A percentile compares a stretch with the other conserved stretches of the same genome.
Evolutionary conservation across 2,888 invertebrate species (phyloP).

Genomic region (Coelogynopora nodosa): DNA sequence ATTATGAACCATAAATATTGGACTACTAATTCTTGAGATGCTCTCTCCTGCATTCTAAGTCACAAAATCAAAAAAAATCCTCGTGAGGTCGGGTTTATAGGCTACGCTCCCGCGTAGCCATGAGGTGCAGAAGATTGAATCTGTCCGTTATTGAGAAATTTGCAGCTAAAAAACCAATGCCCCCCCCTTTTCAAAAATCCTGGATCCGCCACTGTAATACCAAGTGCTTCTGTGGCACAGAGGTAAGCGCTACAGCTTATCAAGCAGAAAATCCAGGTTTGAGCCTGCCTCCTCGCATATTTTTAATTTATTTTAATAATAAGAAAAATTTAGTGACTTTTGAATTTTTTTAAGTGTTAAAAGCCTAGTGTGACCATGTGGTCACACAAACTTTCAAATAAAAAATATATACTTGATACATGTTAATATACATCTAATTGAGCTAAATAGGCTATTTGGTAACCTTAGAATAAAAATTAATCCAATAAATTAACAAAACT

Average conservation of each 20-base stretch:
- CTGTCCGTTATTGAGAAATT: no score
- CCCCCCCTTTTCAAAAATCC: no score
- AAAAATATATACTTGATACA: background rate
- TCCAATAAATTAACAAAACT: background rate
- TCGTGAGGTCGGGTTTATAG: no score
- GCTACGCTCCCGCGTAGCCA: no score
- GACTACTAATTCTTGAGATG: no score
- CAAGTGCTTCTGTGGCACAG: constrained; percentile 7
- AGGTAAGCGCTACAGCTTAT: constrained; percentile 16
- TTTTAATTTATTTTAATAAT: background rate
- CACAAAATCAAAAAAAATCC: no score
- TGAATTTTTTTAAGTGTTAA: background rate
- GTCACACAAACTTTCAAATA: constrained; percentile 13
- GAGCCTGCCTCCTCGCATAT: background rate
- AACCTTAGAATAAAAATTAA: constrained; percentile 1
- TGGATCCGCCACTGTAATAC: no score
- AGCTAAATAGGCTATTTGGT: background rate
- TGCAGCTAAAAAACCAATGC: no score
- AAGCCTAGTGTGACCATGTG: constrained; percentile 12
- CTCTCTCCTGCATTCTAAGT: no score
- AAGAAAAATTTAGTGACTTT: background rate
- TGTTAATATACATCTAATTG: background rate
- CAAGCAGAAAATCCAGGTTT: background rate
- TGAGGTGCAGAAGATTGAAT: no score
- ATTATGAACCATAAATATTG: no score